Base-by-base conservation (phyloP, 2,113 vertebrate genomes). In the Orthonyx spaldingii region DNA sequence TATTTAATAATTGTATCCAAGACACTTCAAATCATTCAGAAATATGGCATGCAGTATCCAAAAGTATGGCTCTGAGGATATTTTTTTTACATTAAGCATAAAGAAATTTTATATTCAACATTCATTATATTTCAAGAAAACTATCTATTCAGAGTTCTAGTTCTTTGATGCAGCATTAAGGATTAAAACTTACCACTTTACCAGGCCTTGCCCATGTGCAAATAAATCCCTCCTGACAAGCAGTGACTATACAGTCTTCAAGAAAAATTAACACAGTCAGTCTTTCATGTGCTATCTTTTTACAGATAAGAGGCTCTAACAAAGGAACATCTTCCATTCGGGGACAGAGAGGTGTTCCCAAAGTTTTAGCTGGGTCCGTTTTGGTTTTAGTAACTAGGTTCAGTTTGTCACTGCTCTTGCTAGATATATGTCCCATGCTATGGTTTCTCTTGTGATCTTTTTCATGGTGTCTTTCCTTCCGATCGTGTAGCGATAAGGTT, bases 181-280 rank as follows among this genome's bases (percentile, higher is more conserved):
- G 98, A 57, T 98, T 98, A 97, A 98, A 98, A 99, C 99, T 99
- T 98, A 99, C 99, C 99, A 99, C 99, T 99, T 99, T 99, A 96
- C 99, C 99, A 92, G 99, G 99, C 98, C 99, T 98, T 97, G 99
- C 99, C 99, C 99, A 99, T 97, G 99, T 99, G 99, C 99, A 99
- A 99, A 99, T 98, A 98, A 99, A 99, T 96, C 99, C 99, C 98
- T 99, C 99, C 98, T 99, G 99, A 98, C 99, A 99, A 97, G 99
- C 99, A 98, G 99, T 99, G 98, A 99, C 99, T 98, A 99, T 98
- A 98, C 99, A 99, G 99, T 99, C 99, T 98, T 99, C 99, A 87
- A 99, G 99, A 98, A 99, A 99, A 98, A 99, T 99, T 96, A 99
- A 98, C 97, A 99, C 99, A 93, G 99, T 99, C 97, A 99, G 99